These are phyloP conservation scores for Prionailurus viverrinus DNA, from an alignment of 2,113 vertebrate species.

Conservation along the genomic window DNA sequence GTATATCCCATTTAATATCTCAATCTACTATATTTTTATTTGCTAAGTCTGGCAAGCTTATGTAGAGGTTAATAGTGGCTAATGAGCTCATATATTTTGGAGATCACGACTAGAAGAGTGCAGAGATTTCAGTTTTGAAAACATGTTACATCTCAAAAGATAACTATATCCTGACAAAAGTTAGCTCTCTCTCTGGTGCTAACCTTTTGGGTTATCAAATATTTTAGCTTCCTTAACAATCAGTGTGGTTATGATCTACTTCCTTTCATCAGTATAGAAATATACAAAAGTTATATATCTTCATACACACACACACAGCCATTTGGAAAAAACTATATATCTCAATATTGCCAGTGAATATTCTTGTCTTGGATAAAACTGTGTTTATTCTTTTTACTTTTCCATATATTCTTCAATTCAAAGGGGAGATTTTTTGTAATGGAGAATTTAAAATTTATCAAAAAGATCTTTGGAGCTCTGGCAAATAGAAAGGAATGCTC, in stretches of 20 bases:
- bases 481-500: conserved; percentile 2
- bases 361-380: not conserved
- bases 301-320: not conserved
- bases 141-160: not conserved
- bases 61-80: not conserved
- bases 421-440: not conserved
- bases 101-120: not conserved
- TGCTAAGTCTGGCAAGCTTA: not conserved
- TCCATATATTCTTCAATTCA: not conserved
- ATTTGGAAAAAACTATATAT: not conserved
- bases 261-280: not conserved
- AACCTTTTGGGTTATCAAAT: not conserved
- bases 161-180: not conserved
- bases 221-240: not conserved
- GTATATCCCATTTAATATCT: not conserved
- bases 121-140: not conserved
- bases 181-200: not conserved
- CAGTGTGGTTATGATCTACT: not conserved
- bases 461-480: not conserved
- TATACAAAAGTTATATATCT: not conserved
- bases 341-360: not conserved
- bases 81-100: not conserved
- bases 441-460: not conserved
- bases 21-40: not conserved
- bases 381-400: not conserved